Evolutionary conservation across 1,140 invertebrate species (phyloP).

Genomic region (Saxidomus purpurata): DNA sequence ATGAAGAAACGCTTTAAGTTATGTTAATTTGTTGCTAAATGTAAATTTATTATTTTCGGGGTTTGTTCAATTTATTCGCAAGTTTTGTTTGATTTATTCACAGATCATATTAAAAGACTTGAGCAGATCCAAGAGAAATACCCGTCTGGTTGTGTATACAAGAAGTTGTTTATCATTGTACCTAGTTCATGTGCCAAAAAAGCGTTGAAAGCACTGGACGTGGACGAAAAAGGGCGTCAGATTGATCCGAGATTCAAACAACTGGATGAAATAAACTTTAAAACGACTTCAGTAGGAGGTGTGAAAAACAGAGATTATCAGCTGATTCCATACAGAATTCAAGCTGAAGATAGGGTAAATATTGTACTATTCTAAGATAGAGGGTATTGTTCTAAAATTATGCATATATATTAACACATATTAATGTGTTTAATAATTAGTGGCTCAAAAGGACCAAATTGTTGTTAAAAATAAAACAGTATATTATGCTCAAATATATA

Average conservation of each 20-base stretch:
- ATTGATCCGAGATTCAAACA: slow-evolving; percentile 16
- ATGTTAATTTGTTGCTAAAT: too few species aligned
- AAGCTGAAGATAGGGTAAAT: neutral
- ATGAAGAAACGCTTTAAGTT: too few species aligned
- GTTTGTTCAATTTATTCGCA: too few species aligned
- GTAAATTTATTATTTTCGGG: too few species aligned
- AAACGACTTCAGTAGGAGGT: neutral
- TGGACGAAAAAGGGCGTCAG: neutral
- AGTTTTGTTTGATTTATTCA: neutral
- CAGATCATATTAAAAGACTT: neutral
- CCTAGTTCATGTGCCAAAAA: slow-evolving; percentile 6
- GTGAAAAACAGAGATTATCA: neutral
- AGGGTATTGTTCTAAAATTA: too few species aligned
- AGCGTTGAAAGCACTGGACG: neutral
- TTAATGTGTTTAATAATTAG: too few species aligned
- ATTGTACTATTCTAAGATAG: too few species aligned
- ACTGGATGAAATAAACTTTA: neutral
- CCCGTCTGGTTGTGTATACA: neutral
- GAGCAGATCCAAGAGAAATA: neutral
- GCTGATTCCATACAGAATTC: slow-evolving; percentile 5
- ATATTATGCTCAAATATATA: too few species aligned
- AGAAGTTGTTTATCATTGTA: slow-evolving; percentile 21
- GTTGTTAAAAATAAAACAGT: too few species aligned
- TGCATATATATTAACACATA: too few species aligned
- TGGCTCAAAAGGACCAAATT: too few species aligned